Conservation (phyloP, 2,888 invertebrate species). For the Baronia brevicornis region DNA sequence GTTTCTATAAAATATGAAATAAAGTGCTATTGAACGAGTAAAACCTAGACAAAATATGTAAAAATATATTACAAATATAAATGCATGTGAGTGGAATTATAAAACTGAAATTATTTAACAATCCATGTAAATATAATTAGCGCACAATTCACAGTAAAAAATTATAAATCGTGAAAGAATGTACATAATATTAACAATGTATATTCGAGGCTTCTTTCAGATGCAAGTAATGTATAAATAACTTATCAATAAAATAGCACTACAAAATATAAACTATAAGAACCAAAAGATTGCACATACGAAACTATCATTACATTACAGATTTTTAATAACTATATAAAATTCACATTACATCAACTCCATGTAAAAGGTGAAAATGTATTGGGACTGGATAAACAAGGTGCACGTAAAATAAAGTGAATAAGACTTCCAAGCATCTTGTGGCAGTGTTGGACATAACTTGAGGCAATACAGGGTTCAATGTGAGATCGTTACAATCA, state of each 20-base stretch:
- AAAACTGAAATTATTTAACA: too few species aligned
- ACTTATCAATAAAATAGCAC: conserved; percentile 6
- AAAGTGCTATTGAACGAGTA: conserved; percentile 32
- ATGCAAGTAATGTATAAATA: conserved; percentile 9
- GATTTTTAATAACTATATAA: conserved; percentile 6
- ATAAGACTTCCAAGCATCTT: too few species aligned
- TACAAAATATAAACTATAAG: conserved; percentile 7
- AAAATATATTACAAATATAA: conserved; percentile 35
- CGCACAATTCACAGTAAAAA: conserved; percentile 9
- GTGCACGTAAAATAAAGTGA: too few species aligned
- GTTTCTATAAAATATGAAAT: conserved; percentile 32
- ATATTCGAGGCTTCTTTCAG: conserved; percentile 9
- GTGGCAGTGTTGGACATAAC: conserved; percentile 13
- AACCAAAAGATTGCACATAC: conserved; percentile 14
- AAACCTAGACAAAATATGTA: conserved; percentile 47
- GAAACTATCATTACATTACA: conserved; percentile 8
- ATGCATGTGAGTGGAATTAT: conserved; percentile 31
- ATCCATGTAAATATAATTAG: too few species aligned
- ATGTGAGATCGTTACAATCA: not conserved
- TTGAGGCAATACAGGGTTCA: conserved; percentile 6
- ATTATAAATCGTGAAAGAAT: conserved; percentile 1
- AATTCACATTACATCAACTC: conserved; percentile 4
- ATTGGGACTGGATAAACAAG: too few species aligned
- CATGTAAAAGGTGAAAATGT: conserved; percentile 7
- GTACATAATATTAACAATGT: conserved; percentile 7